phyloP scores from a whole-genome alignment of 2,888 invertebrate genomes.

The Cheilosia vernalis region DNA sequence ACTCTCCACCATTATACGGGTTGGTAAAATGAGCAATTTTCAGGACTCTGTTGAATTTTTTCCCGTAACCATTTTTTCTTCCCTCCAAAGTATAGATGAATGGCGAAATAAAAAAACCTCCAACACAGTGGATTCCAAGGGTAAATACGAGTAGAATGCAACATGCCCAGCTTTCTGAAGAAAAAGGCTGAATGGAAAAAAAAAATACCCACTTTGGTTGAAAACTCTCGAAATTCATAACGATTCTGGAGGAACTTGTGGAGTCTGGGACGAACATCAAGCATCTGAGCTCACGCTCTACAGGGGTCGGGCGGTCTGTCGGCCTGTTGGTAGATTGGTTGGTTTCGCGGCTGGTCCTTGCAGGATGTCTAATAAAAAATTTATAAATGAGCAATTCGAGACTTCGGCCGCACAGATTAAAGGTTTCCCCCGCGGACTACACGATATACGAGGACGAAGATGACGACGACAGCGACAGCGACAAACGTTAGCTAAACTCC shows the following conservation, averaged over 20 bases:
- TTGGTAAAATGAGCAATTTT: constrained; percentile 65
- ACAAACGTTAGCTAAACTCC: constrained; percentile 62
- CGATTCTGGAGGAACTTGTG: constrained; percentile 69
- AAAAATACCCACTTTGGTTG: constrained; percentile 66
- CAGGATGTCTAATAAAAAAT: constrained; percentile 78
- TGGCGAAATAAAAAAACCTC: constrained; percentile 32
- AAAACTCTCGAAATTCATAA: constrained; percentile 75
- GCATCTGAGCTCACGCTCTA: constrained; percentile 74
- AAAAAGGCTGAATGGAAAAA: constrained; percentile 53
- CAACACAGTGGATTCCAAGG: constrained; percentile 52
- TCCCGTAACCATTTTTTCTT: constrained; percentile 34
- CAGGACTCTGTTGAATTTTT: constrained; percentile 64
- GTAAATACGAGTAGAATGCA: constrained; percentile 67
- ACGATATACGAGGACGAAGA: constrained; percentile 52
- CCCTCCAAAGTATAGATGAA: constrained; percentile 55
- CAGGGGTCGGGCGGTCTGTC: constrained; percentile 65
- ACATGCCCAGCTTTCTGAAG: constrained; percentile 61
- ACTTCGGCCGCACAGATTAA: constrained; percentile 76
- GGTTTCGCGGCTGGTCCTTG: constrained; percentile 74
- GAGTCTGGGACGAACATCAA: constrained; percentile 64
- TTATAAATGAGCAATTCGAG: constrained; percentile 77
- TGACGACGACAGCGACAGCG: constrained; percentile 40
- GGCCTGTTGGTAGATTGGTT: constrained; percentile 49
- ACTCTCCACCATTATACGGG: constrained; percentile 38
- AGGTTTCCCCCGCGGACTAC: constrained; percentile 73